Evolutionary conservation across 2,888 invertebrate genomes (phyloP).

Genomic region (Pasiphila rectangulata): DNA sequence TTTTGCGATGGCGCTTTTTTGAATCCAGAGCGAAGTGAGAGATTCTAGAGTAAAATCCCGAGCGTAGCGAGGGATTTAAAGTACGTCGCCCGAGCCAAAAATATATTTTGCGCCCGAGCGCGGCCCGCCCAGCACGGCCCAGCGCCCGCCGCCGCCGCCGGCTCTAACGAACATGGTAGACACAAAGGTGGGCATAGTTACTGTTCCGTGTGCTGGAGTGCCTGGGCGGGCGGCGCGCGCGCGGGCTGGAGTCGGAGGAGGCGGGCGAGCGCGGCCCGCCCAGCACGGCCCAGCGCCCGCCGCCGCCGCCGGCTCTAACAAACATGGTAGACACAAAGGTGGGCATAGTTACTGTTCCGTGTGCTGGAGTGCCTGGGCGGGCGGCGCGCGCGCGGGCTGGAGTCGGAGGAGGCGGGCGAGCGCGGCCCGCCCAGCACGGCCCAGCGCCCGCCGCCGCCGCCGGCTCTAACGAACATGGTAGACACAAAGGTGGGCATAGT

Average conservation of each 20-base stretch:
- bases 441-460: not conserved
- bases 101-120: too few species aligned
- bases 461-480: not conserved
- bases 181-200: not conserved
- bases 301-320: not conserved
- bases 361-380: not conserved
- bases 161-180: not conserved
- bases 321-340: not conserved
- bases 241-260: not conserved
- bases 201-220: too few species aligned
- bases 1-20: too few species aligned
- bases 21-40: too few species aligned
- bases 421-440: not conserved
- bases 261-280: not conserved
- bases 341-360: not conserved
- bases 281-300: not conserved
- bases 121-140: conserved; percentile 74
- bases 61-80: too few species aligned
- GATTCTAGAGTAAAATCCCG: too few species aligned
- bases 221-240: not conserved
- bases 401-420: not conserved
- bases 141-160: conserved; percentile 40
- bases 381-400: not conserved
- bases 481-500: not conserved
- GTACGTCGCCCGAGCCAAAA: too few species aligned